Evolutionary conservation across 2,797 vertebrate genomes (phyloP).

Genomic region (Gymnothorax reevesii): DNA sequence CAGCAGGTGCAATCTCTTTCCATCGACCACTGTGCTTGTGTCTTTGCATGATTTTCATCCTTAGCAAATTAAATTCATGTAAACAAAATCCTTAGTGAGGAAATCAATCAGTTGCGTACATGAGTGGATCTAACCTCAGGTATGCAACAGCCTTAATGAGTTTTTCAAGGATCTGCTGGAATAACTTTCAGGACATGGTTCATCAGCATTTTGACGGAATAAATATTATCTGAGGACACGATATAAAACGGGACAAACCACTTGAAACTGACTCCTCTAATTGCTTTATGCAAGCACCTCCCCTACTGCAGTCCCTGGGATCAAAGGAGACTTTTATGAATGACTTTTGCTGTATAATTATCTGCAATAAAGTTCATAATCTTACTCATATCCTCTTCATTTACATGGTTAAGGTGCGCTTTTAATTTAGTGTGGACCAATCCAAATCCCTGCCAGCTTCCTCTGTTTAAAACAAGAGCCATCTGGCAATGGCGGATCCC

Average conservation of each 20-base stretch:
- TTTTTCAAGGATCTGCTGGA: conserved; percentile 9
- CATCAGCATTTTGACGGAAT: neutral
- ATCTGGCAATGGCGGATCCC: no score
- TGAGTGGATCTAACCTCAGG: neutral
- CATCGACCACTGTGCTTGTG: neutral
- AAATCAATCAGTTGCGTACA: neutral
- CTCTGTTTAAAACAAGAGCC: no score
- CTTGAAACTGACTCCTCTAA: conserved; percentile 1
- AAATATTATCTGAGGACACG: neutral
- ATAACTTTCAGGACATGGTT: neutral
- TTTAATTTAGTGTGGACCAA: neutral
- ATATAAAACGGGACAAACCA: neutral
- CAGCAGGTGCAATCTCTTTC: neutral
- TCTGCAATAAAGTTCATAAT: neutral
- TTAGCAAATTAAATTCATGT: neutral
- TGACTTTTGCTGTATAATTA: conserved; percentile 7
- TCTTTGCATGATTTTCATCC: neutral
- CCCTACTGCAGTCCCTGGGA: neutral
- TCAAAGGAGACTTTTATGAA: neutral
- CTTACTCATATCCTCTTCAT: neutral
- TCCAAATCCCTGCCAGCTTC: neutral
- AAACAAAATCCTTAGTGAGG: neutral
- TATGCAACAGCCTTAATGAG: neutral
- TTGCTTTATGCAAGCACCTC: neutral
- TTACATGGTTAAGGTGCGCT: neutral